Conservation (phyloP, 2,113 vertebrate species). For the Naja naja region DNA sequence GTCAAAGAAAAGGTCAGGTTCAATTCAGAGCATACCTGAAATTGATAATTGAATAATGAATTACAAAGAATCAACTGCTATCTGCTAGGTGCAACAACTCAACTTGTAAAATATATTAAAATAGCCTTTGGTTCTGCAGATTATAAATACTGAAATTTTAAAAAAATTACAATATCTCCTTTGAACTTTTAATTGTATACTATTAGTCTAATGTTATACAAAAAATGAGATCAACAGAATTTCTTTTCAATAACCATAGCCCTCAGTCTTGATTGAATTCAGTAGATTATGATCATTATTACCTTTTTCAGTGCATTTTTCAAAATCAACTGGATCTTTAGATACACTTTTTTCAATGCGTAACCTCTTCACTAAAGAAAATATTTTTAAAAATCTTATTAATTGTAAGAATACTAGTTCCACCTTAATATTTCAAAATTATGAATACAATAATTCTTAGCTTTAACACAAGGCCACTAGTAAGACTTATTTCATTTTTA, state of each 20-base stretch:
- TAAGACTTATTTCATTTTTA: neutral
- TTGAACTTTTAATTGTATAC: neutral
- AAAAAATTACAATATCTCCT: neutral
- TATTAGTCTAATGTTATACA: neutral
- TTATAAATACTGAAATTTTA: neutral
- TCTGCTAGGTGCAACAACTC: neutral
- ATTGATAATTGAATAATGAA: neutral
- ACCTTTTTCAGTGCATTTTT: slow-evolving; percentile 85
- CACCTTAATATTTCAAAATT: neutral
- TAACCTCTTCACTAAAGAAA: slow-evolving; percentile 78
- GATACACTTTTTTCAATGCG: slow-evolving; percentile 84
- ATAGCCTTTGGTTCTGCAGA: neutral
- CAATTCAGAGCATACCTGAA: neutral
- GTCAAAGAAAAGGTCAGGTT: neutral
- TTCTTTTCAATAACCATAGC: neutral
- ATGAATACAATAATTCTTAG: neutral
- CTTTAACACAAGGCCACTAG: neutral
- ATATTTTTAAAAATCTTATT: neutral
- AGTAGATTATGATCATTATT: slow-evolving; percentile 22
- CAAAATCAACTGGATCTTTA: slow-evolving; percentile 80
- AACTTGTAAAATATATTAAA: neutral
- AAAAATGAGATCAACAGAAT: neutral
- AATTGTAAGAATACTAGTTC: neutral
- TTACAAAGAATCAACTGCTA: neutral
- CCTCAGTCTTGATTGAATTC: neutral